phyloP scores from a whole-genome alignment of 2,888 invertebrate genomes.

The Metellina segmentata region DNA sequence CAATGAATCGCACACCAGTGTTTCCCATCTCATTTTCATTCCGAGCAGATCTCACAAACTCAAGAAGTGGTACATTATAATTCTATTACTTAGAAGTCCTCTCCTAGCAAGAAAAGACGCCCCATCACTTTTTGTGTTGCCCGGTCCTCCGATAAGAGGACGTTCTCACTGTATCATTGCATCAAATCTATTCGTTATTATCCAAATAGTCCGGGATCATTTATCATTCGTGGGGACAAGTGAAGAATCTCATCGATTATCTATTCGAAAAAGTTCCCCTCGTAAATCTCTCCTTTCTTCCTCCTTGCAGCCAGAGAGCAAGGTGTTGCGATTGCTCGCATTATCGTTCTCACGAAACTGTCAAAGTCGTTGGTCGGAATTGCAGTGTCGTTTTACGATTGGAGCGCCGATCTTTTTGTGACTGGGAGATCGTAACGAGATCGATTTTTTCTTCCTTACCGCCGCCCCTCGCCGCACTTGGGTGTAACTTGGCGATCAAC shows the following conservation, averaged over 20 bases:
- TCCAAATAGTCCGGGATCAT: constrained; percentile 53
- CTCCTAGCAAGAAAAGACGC: too few species aligned
- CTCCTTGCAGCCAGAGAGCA: constrained; percentile 9
- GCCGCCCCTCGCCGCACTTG: neutral
- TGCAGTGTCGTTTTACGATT: constrained; percentile 62
- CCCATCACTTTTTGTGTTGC: too few species aligned
- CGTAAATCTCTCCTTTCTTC: constrained; percentile 40
- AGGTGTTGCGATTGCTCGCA: constrained; percentile 46
- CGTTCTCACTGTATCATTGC: neutral
- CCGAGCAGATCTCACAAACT: too few species aligned
- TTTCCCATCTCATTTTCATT: too few species aligned
- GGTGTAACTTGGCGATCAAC: neutral
- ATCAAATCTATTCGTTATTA: constrained; percentile 45
- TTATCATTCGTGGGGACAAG: constrained; percentile 47
- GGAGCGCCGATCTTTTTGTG: constrained; percentile 9
- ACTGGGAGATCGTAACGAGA: neutral
- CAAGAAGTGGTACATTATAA: too few species aligned
- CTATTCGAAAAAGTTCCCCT: constrained; percentile 58
- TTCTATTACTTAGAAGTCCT: too few species aligned
- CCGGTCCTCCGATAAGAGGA: neutral
- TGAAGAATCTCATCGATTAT: constrained; percentile 58
- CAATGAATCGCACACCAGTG: too few species aligned
- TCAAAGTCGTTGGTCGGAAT: constrained; percentile 50
- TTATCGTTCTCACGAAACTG: constrained; percentile 32
- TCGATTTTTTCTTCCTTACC: neutral